phyloP scores from a whole-genome alignment of 2,113 vertebrate genomes.

The Aphyosemion australe region DNA sequence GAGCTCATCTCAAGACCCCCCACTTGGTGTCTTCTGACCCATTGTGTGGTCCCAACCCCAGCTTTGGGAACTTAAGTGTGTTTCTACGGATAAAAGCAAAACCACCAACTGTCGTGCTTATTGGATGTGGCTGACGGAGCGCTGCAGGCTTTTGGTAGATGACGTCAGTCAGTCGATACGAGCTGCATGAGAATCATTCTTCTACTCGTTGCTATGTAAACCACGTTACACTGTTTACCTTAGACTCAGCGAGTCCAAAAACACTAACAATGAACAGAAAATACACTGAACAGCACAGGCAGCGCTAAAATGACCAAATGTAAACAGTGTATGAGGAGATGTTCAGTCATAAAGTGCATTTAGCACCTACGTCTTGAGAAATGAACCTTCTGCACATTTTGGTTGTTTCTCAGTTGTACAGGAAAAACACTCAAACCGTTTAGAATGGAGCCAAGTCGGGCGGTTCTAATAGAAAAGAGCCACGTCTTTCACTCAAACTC shows the following conservation, averaged over 20 bases:
- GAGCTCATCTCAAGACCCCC: not conserved
- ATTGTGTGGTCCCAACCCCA: not conserved
- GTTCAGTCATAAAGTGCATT: too few species aligned
- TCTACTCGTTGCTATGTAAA: slow-evolving; percentile 58
- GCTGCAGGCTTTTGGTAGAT: slow-evolving; percentile 1
- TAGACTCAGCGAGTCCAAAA: slow-evolving; percentile 36
- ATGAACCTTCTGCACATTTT: too few species aligned
- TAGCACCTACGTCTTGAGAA: too few species aligned
- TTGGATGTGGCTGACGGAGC: slow-evolving; percentile 9
- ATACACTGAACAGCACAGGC: too few species aligned
- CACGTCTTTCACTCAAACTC: too few species aligned
- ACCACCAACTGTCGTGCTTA: slow-evolving; percentile 20
- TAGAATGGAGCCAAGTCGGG: too few species aligned
- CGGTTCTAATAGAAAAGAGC: too few species aligned
- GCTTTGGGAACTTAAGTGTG: not conserved
- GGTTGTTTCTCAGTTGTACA: too few species aligned
- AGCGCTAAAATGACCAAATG: too few species aligned
- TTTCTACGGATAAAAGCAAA: slow-evolving; percentile 2
- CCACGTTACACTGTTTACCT: slow-evolving; percentile 56
- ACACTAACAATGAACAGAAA: too few species aligned
- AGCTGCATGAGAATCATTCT: slow-evolving; percentile 34
- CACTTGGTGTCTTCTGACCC: not conserved
- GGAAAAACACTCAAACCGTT: too few species aligned
- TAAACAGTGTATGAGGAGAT: too few species aligned
- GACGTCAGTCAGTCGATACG: slow-evolving; percentile 33